Conservation (phyloP, 2,797 vertebrate species). For the Graptemys geographica region DNA sequence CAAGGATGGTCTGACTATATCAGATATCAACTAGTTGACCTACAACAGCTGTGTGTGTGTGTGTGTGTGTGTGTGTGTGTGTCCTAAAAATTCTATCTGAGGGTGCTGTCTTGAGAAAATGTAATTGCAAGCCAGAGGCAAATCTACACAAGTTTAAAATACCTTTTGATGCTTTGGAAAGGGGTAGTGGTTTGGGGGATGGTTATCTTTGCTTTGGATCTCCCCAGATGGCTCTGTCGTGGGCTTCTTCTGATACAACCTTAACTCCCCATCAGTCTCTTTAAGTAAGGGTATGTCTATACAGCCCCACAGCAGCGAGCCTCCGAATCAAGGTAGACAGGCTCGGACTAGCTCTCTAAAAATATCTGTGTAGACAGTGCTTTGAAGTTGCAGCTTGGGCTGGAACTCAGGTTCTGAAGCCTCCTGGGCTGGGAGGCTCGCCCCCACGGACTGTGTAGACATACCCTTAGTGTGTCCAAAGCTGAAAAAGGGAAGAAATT, state of each 20-base stretch:
- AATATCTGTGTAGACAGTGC: not conserved
- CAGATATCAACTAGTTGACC: fast-evolving
- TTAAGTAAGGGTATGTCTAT: not conserved
- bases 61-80: too few species aligned
- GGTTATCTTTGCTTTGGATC: not conserved
- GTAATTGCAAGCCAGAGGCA: not conserved
- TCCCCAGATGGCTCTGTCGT: not conserved
- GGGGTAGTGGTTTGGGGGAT: not conserved
- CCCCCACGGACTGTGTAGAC: not conserved
- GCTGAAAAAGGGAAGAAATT: not conserved
- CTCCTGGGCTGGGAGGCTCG: not conserved
- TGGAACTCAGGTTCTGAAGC: not conserved
- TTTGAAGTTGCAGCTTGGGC: not conserved
- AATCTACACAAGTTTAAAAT: not conserved
- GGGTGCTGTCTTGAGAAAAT: not conserved
- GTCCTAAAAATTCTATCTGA: not conserved
- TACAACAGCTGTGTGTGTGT: not conserved
- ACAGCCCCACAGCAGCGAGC: not conserved
- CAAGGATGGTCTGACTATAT: not conserved
- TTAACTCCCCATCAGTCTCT: not conserved
- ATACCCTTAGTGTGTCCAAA: not conserved
- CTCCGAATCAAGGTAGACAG: not conserved
- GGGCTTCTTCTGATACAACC: not conserved
- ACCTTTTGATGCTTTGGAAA: not conserved
- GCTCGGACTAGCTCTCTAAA: not conserved